A percentile compares a stretch with the other conserved stretches of the same genome.
These are phyloP conservation scores for Napeogenes inachia DNA, from an alignment of 2,888 invertebrate species.

Conservation along the genomic window DNA sequence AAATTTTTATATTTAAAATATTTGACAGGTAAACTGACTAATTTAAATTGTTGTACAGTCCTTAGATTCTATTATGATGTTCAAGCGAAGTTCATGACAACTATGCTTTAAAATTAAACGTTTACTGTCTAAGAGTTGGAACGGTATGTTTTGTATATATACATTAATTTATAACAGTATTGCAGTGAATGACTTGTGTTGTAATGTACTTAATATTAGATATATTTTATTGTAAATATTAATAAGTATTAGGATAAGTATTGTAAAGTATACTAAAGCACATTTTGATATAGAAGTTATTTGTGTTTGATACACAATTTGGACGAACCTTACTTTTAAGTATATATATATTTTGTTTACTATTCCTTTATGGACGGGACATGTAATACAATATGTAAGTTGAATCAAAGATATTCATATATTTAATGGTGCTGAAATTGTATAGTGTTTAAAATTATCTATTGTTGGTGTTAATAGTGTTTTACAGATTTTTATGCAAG, in stretches of 20 bases:
- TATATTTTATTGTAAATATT: slow-evolving; percentile 32
- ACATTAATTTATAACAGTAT: slow-evolving; percentile 66
- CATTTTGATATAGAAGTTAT: slow-evolving; percentile 3
- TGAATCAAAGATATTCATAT: slow-evolving; percentile 18
- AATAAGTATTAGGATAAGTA: slow-evolving; percentile 19
- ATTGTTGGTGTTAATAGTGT: slow-evolving; percentile 36
- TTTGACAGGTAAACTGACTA: slow-evolving; percentile 1
- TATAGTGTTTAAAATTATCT: slow-evolving; percentile 21
- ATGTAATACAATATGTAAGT: slow-evolving; percentile 9
- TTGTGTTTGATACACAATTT: slow-evolving; percentile 18
- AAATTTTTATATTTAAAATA: slow-evolving; percentile 2
- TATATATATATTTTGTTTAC: not conserved
- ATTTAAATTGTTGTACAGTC: not conserved
- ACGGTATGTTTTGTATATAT: slow-evolving; percentile 61
- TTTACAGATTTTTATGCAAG: slow-evolving; percentile 28
- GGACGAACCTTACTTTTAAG: slow-evolving; percentile 5
- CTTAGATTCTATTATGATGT: not conserved
- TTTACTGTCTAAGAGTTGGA: slow-evolving; percentile 41
- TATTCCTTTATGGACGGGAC: not conserved
- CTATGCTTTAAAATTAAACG: slow-evolving; percentile 46
- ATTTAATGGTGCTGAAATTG: slow-evolving; percentile 50
- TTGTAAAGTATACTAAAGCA: slow-evolving; percentile 17
- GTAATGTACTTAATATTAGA: slow-evolving; percentile 39
- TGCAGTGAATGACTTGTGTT: slow-evolving; percentile 31
- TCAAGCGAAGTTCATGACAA: slow-evolving; percentile 35